Conservation (phyloP, 2,888 invertebrate genomes). For the Antitype chi region DNA sequence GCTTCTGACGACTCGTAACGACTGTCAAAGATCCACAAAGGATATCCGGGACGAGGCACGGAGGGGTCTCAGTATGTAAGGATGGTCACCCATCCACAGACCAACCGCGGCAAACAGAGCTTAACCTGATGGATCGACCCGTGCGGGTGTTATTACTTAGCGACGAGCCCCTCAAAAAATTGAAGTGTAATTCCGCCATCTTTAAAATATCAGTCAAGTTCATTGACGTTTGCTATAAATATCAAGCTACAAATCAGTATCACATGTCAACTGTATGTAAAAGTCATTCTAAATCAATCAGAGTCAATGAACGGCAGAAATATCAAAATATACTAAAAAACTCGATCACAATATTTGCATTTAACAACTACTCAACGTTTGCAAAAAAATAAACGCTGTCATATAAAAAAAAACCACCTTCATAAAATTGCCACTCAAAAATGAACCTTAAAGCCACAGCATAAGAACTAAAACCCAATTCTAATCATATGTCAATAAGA, state of each 20-base stretch:
- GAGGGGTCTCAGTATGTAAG: too few species aligned
- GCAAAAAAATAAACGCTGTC: constrained; percentile 21
- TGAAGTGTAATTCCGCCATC: too few species aligned
- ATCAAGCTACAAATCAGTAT: neutral
- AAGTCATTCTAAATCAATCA: constrained; percentile 25
- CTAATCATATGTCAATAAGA: neutral
- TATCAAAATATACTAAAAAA: constrained; percentile 30
- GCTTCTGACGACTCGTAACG: too few species aligned
- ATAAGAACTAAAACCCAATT: neutral
- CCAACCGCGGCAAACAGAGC: too few species aligned
- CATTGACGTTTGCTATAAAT: neutral
- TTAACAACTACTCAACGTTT: constrained; percentile 4
- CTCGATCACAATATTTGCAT: constrained; percentile 35
- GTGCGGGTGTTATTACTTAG: too few species aligned
- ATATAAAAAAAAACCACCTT: neutral
- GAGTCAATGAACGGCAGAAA: constrained; percentile 37
- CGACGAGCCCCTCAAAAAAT: too few species aligned
- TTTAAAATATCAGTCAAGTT: neutral
- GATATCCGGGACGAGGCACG: too few species aligned
- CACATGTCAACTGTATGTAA: neutral
- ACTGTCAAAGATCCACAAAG: too few species aligned
- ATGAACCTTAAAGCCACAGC: neutral
- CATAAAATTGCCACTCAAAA: neutral
- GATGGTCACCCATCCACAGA: too few species aligned
- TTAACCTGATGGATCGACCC: too few species aligned